Conservation (phyloP, 2,888 invertebrate genomes). For the Drosophila paranaensis region DNA sequence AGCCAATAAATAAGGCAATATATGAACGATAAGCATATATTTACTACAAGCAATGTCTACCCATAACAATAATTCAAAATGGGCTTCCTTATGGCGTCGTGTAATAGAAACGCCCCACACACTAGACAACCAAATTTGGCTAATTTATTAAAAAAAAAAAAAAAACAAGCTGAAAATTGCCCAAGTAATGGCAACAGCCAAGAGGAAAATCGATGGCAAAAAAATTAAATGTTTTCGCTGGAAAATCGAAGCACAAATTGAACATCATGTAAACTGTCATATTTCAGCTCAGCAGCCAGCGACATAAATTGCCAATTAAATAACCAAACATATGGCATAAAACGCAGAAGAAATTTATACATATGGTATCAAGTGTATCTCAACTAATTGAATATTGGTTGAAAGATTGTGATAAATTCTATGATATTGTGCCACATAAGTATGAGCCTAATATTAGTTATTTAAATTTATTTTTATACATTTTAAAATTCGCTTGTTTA, state of each 20-base stretch:
- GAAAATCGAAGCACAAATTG: constrained; percentile 31
- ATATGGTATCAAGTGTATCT: too few species aligned
- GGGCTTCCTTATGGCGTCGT: constrained; percentile 23
- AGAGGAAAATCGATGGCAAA: constrained; percentile 26
- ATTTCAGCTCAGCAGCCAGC: neutral
- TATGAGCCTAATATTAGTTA: neutral
- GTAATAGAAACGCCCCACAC: neutral
- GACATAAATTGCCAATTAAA: constrained; percentile 45
- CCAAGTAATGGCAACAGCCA: constrained; percentile 34
- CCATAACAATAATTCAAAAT: constrained; percentile 71
- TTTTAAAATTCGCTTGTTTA: neutral
- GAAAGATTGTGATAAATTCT: too few species aligned
- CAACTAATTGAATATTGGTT: too few species aligned
- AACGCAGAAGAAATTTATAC: too few species aligned
- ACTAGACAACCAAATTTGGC: constrained; percentile 32
- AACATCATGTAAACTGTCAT: constrained; percentile 21
- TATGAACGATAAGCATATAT: constrained; percentile 67
- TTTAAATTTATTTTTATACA: neutral
- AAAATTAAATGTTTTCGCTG: constrained; percentile 16
- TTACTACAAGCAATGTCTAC: constrained; percentile 29
- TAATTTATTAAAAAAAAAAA: constrained; percentile 71
- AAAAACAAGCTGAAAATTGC: constrained; percentile 35
- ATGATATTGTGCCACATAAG: too few species aligned
- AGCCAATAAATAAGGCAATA: constrained; percentile 72
- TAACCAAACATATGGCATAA: constrained; percentile 12